These are phyloP conservation scores for Lissonota sp. DNA, from an alignment of 2,888 invertebrate genomes.

Conservation along the genomic window DNA sequence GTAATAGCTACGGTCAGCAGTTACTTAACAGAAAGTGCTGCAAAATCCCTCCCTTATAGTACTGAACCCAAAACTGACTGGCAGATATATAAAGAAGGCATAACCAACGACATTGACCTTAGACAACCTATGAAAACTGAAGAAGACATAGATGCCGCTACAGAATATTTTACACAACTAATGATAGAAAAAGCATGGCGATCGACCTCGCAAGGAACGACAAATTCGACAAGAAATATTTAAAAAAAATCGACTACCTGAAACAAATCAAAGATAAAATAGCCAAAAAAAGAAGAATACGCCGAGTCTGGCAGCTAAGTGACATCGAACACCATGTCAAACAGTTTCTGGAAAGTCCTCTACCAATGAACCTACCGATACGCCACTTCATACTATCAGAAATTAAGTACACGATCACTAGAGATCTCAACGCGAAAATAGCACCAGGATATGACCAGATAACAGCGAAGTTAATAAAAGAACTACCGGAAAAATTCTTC, in stretches of 20 bases:
- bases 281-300: conserved; percentile 42
- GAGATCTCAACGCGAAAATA: conserved; percentile 15
- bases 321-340: background rate
- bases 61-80: conserved; percentile 39
- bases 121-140: conserved; percentile 21
- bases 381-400: conserved; percentile 28
- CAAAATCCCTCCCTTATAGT: conserved; percentile 26
- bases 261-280: conserved; percentile 36
- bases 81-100: conserved; percentile 9
- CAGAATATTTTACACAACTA: conserved; percentile 25
- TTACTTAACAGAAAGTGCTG: conserved; percentile 49
- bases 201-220: conserved; percentile 13
- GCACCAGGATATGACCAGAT: conserved; percentile 70
- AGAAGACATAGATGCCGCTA: conserved; percentile 25
- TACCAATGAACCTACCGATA: conserved; percentile 14
- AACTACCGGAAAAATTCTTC: conserved; percentile 68
- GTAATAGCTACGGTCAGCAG: conserved; percentile 57
- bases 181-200: conserved; percentile 35
- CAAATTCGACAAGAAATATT: background rate
- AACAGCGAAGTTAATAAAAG: conserved; percentile 66
- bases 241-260: conserved; percentile 14
- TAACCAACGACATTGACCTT: conserved; percentile 16
- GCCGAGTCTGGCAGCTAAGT: conserved; percentile 34
- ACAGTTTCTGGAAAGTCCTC: conserved; percentile 9
- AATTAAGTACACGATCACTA: background rate